Percentiles rank a stretch among this genome's conserved stretches.
These are phyloP conservation scores for Plagodis pulveraria DNA, from an alignment of 2,888 invertebrate species.

Conservation along the genomic window DNA sequence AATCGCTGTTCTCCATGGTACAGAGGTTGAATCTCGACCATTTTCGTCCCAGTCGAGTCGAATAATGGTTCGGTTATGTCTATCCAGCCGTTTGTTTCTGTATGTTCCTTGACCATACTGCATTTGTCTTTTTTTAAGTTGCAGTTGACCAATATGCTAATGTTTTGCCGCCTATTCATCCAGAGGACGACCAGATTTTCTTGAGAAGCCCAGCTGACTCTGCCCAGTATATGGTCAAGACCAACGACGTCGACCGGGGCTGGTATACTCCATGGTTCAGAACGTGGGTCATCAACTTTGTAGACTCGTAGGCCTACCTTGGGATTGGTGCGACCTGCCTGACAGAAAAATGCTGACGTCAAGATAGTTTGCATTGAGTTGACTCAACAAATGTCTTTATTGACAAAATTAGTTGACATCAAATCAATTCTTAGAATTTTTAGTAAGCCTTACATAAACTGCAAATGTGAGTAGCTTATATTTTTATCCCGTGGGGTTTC, in stretches of 20 bases:
- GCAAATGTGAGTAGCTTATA: too few relatives aligned
- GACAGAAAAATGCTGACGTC: conserved; percentile 45
- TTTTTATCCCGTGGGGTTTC: too few relatives aligned
- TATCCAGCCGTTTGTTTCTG: conserved; percentile 89
- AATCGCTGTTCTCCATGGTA: conserved; percentile 70
- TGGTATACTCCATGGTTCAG: conserved; percentile 68
- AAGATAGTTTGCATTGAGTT: background rate
- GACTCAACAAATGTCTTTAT: too few relatives aligned
- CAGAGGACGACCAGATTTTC: conserved; percentile 89
- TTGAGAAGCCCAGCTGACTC: conserved; percentile 90
- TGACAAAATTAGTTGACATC: too few relatives aligned
- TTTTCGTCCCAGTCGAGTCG: conserved; percentile 68
- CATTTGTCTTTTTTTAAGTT: conserved; percentile 69
- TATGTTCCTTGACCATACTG: conserved; percentile 66
- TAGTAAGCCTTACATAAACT: too few relatives aligned
- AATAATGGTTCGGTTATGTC: conserved; percentile 84
- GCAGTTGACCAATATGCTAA: conserved; percentile 86
- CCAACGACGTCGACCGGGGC: conserved; percentile 84
- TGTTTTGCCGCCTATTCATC: conserved; percentile 94
- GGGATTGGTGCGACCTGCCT: conserved; percentile 91
- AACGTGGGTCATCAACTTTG: conserved; percentile 64
- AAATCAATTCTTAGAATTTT: background rate
- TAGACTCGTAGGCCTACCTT: conserved; percentile 87
- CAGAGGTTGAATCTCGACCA: conserved; percentile 72
- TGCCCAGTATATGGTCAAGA: conserved; percentile 87